phyloP scores from a whole-genome alignment of 2,797 vertebrate genomes.

The Phalanger gymnotis region DNA sequence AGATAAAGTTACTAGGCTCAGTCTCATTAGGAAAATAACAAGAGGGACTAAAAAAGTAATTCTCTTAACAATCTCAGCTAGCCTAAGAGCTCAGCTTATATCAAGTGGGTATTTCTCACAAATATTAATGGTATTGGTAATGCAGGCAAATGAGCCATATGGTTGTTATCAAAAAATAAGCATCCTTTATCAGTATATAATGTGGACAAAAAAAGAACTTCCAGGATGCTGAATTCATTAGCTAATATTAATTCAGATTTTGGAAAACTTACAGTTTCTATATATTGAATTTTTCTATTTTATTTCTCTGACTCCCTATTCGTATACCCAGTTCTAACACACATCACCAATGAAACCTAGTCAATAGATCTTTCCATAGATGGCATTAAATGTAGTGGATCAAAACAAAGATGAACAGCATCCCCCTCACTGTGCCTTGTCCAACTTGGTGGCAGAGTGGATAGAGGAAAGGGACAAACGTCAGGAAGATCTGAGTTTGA shows the following conservation, averaged over 20 bases:
- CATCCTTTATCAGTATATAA: background rate
- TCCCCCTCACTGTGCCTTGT: background rate
- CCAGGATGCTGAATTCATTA: background rate
- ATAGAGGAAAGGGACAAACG: no score
- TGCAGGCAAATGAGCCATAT: background rate
- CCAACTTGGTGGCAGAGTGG: no score
- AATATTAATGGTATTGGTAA: background rate
- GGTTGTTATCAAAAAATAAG: constrained; percentile 4
- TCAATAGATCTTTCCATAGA: background rate
- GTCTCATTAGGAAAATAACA: background rate
- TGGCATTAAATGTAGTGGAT: background rate
- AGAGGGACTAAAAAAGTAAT: background rate
- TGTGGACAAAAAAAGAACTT: background rate
- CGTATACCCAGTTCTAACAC: background rate
- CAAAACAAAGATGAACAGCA: background rate
- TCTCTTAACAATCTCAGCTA: background rate
- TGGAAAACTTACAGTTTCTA: background rate
- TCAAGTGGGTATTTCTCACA: background rate
- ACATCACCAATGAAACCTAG: background rate
- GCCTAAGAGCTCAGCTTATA: background rate
- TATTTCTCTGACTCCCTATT: background rate
- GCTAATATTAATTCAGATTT: background rate
- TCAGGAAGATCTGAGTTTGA: no score
- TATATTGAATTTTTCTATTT: background rate
- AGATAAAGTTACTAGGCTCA: background rate